A percentile compares a stretch with the other conserved stretches of the same genome.
Conservation (phyloP, 2,797 vertebrate genomes). For the Otus scops region DNA sequence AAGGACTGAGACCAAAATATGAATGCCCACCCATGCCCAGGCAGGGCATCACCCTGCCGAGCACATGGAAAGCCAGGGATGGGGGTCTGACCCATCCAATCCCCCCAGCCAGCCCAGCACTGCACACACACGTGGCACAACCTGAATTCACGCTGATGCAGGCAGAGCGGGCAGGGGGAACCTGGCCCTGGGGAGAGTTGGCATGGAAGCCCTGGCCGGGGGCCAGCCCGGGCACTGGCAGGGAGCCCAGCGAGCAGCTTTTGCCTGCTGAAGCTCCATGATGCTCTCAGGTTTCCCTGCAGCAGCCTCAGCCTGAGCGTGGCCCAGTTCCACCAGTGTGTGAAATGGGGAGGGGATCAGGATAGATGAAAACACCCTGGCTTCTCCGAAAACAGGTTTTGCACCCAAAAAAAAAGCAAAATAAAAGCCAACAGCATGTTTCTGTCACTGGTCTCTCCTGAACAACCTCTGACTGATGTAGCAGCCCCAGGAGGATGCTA, state of each 20-base stretch:
- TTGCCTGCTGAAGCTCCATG: neutral
- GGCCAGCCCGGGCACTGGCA: neutral
- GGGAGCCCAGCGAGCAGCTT: neutral
- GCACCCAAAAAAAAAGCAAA: neutral
- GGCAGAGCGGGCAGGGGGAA: neutral
- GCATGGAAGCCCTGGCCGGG: constrained; percentile 9
- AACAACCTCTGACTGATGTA: accelerated
- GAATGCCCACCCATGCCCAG: accelerated
- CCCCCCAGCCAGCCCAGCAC: neutral
- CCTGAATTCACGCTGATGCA: accelerated
- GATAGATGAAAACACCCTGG: neutral
- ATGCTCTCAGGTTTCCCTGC: neutral
- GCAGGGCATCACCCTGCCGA: neutral
- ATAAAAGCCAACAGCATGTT: neutral
- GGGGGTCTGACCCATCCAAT: accelerated
- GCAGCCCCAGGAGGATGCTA: neutral
- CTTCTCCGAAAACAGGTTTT: neutral
- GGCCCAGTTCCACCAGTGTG: constrained; percentile 24
- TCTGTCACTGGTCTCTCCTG: neutral
- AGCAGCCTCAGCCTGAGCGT: neutral
- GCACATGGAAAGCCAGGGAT: neutral
- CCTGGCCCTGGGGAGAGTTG: neutral
- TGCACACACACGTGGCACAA: accelerated
- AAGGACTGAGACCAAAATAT: neutral
- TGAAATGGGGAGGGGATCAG: neutral